Percentiles rank a stretch among this genome's conserved stretches.
phyloP scores from a whole-genome alignment of 2,113 vertebrate genomes.

The Odobenus rosmarus region DNA sequence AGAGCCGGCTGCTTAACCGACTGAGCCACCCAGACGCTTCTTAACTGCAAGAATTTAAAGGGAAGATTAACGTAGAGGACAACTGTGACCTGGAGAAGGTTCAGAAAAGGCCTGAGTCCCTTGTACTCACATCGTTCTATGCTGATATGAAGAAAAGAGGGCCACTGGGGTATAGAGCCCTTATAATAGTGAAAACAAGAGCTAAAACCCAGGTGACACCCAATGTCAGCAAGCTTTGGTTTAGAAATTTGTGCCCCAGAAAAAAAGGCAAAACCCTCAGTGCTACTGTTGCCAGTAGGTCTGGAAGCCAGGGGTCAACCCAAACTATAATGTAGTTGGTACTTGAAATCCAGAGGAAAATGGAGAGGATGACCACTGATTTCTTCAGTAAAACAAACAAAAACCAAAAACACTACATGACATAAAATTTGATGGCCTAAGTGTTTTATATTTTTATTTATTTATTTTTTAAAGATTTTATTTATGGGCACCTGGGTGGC shows the following conservation, averaged over 20 bases:
- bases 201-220: not conserved
- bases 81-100: not conserved
- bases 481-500: not conserved
- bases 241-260: not conserved
- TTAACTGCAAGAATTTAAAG: not conserved
- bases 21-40: not conserved
- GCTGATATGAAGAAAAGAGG: not conserved
- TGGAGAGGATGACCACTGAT: not conserved
- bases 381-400: not conserved
- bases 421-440: not conserved
- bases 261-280: not conserved
- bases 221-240: not conserved
- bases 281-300: not conserved
- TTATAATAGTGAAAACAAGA: not conserved
- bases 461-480: not conserved
- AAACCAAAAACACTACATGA: not conserved
- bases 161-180: fast-evolving
- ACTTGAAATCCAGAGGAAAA: not conserved
- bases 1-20: not conserved
- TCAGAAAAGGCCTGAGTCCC: not conserved
- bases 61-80: not conserved
- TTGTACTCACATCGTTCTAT: not conserved
- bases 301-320: not conserved
- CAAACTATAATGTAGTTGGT: too few species aligned
- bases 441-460: not conserved